Evolutionary conservation across 2,888 invertebrate genomes (phyloP), one percentile per base, ranked within the genome.

Genomic region (Chrysotoxum bicinctum): DNA sequence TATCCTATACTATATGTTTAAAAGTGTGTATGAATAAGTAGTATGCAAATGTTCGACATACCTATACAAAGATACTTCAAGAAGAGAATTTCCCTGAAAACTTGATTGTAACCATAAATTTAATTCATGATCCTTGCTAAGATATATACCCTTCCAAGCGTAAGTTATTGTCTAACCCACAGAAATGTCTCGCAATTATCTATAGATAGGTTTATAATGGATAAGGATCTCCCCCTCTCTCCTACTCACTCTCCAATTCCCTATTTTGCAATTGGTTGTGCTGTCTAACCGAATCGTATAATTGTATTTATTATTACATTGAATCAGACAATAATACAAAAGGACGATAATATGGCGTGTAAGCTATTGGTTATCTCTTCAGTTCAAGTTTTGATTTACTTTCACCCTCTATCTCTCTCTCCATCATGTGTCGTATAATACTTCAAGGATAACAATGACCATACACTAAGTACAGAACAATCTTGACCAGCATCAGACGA

Each of bases 271-370:
- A 50, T 50, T 50, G 52, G 26, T 52, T 58, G 56, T 70, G 66
- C 68, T 76, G 81, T 85, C 80, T 85, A 43, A 62, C 66, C 58
- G n/a, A 76, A 76, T 62, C n/a, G 69, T 85, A 72, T 58, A 45
- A 85, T 85, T 85, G 72, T 85, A 76, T 85, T 85, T 81, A 85
- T 85, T 81, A 81, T 72, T 69, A 83, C 73, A 74, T 69, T 79
- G 83, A 74, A 69, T 74, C 83, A 64, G 69, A 83, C 21, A 21
- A 58, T 21, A 9, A 45, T 26, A 82, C 83, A 78, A 83, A 82
- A 69, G 78, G 73, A 83, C 72, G 58, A 73, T 68, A 77, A 60
- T 58, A 66, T 23, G 26, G 32, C 60, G 70, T 75, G 21, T 64
- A 56, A 66, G 48, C 35, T 68, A 64, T 58, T 35, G 43, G 68